These are phyloP conservation scores for Sphaerodactylus townsendi DNA, from an alignment of 2,113 vertebrate species.

Conservation along the genomic window DNA sequence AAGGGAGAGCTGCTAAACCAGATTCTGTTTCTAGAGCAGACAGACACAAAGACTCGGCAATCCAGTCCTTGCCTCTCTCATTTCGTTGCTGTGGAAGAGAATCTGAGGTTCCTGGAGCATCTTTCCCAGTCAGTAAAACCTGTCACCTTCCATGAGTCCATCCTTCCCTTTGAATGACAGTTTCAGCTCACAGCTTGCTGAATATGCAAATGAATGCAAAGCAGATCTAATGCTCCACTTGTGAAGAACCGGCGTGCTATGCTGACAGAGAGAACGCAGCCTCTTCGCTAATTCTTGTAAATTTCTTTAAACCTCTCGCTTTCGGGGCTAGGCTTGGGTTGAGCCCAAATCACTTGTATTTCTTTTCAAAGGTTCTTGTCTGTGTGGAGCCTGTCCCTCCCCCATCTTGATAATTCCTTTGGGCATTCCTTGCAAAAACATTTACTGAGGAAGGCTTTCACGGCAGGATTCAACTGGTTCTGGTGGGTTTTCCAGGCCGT, in stretches of 20 bases:
- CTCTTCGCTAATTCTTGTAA: background rate
- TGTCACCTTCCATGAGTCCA: background rate
- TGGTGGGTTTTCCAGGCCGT: too few species aligned
- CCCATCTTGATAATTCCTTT: too few species aligned
- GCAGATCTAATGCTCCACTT: background rate
- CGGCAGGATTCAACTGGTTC: too few species aligned
- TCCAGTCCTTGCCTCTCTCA: too few species aligned
- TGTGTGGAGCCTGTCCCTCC: background rate
- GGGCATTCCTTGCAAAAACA: too few species aligned
- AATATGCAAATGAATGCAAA: background rate
- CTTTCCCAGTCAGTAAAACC: fast-evolving
- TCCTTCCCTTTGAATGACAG: background rate
- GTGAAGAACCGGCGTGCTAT: background rate
- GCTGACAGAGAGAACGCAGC: background rate
- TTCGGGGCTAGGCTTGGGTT: background rate
- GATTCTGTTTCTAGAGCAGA: background rate
- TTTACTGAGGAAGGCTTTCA: too few species aligned
- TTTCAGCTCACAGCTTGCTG: background rate
- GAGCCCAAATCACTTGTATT: background rate
- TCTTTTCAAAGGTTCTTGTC: background rate
- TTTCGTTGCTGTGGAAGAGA: background rate
- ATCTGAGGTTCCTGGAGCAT: background rate
- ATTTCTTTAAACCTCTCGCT: background rate
- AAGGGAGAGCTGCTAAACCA: background rate
- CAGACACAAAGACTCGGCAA: background rate